A percentile compares a stretch with the other conserved stretches of the same genome.
Evolutionary conservation across 2,888 invertebrate species (phyloP).

Genomic region (Nasonovia ribisnigri): DNA sequence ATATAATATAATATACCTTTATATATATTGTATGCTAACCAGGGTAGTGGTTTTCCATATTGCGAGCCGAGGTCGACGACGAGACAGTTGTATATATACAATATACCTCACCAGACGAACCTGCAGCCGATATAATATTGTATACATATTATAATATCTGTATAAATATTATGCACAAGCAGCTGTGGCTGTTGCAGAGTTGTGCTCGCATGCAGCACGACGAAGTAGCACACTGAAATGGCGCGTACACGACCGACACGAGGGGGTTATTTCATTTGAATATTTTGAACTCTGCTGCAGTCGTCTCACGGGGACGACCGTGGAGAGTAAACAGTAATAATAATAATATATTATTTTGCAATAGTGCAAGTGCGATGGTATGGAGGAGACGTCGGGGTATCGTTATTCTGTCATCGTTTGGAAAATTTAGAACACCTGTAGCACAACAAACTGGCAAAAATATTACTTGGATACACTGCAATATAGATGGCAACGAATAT

Average conservation of each 20-base stretch:
- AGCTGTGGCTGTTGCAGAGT: not conserved
- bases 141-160: not conserved
- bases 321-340: too few species aligned
- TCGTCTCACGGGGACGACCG: too few species aligned
- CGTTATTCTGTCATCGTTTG: too few species aligned
- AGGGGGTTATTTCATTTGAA: conserved; percentile 20
- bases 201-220: not conserved
- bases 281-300: conserved; percentile 1
- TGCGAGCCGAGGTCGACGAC: conserved; percentile 11
- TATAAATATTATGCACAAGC: not conserved
- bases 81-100: not conserved
- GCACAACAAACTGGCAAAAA: too few species aligned
- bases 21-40: not conserved
- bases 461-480: too few species aligned
- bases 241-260: conserved; percentile 16
- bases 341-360: too few species aligned
- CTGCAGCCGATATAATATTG: not conserved
- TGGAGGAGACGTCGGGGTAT: too few species aligned
- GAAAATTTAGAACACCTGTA: too few species aligned
- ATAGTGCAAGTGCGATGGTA: too few species aligned
- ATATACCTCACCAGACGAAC: not conserved
- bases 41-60: conserved; percentile 17
- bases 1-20: not conserved
- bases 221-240: not conserved
- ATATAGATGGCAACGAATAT: too few species aligned